Conservation (phyloP, 2,888 invertebrate genomes). For the Nemurella pictetii region DNA sequence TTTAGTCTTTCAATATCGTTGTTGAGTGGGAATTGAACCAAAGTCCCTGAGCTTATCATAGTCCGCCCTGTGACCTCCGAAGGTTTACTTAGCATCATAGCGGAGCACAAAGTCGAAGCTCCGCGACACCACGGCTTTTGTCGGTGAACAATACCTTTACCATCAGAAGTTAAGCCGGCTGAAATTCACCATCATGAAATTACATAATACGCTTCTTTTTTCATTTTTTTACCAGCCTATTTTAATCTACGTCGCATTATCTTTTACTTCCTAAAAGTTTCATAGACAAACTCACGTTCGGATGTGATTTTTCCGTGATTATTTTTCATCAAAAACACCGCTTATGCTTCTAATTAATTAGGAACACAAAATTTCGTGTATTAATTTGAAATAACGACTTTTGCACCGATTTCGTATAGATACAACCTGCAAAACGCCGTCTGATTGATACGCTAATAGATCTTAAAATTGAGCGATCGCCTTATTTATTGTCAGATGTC, state of each 20-base stretch:
- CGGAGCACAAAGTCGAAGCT: neutral
- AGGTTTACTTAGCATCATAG: neutral
- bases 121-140: too few species aligned
- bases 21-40: conserved; percentile 1
- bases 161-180: too few species aligned
- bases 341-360: neutral
- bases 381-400: neutral
- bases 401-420: neutral
- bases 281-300: neutral
- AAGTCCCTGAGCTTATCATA: conserved; percentile 25
- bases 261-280: too few species aligned
- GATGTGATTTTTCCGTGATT: neutral
- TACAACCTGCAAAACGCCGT: neutral
- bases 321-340: neutral
- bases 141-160: too few species aligned
- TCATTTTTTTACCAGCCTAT: too few species aligned
- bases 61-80: neutral
- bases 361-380: neutral
- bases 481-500: neutral
- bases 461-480: neutral
- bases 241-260: too few species aligned
- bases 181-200: neutral
- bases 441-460: neutral
- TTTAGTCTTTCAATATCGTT: conserved; percentile 2
- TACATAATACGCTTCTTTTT: too few species aligned